Conservation (phyloP, 2,888 invertebrate genomes). For the Latrodectus hesperus region DNA sequence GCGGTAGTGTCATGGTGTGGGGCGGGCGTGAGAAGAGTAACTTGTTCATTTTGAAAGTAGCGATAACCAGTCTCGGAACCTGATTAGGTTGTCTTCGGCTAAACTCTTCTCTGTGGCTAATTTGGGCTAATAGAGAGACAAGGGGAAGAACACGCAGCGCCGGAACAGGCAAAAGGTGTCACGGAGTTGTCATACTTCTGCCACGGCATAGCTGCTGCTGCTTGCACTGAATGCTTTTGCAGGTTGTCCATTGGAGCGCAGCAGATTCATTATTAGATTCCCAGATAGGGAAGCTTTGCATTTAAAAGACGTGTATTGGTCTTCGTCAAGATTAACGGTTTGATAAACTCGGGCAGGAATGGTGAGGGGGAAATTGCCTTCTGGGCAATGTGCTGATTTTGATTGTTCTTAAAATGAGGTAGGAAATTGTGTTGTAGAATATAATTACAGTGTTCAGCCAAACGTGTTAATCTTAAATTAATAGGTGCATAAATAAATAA, state of each 20-base stretch:
- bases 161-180: constrained; percentile 35
- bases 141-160: not conserved
- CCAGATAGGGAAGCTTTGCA: constrained; percentile 11
- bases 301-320: constrained; percentile 34
- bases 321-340: constrained; percentile 41
- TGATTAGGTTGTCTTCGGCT: constrained; percentile 57
- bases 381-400: constrained; percentile 7
- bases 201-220: not conserved
- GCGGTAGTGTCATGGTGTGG: constrained; percentile 3
- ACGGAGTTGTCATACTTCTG: constrained; percentile 39
- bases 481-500: not conserved
- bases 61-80: constrained; percentile 62
- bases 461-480: not conserved
- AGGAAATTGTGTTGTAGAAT: not conserved
- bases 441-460: not conserved
- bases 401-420: not conserved
- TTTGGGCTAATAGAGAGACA: constrained; percentile 60
- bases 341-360: constrained; percentile 12
- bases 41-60: constrained; percentile 14
- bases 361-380: constrained; percentile 17
- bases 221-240: not conserved
- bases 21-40: not conserved
- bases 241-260: constrained; percentile 3
- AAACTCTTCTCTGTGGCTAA: constrained; percentile 37
- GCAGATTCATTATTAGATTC: constrained; percentile 49